Base-by-base conservation (phyloP, 2,888 invertebrate species). In the Heteropelma amictum region DNA sequence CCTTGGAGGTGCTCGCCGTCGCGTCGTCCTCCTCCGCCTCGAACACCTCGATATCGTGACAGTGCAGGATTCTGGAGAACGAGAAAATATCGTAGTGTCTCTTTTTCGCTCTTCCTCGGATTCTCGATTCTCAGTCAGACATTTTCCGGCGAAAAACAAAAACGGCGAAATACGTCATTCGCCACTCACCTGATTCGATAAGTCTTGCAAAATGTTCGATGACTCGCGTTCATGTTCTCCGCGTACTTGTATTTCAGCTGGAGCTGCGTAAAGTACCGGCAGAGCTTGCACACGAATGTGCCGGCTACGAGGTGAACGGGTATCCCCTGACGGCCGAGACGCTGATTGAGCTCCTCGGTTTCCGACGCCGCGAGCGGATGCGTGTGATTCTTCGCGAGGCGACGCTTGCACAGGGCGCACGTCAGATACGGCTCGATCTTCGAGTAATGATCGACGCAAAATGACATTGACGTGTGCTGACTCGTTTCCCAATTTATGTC, bases 271-370 rank as follows among this genome's bases (percentile, higher is more conserved):
- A 94, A 96, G 88, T 95, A 94, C 69, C 95, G 93, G 83, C 96
- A 96, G 21, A 94, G 89, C 89, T 96, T 96, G 89, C 96, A 96
- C 45, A 96, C 93, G 58, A 95, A 94, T 0, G 94, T 93, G 72
- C 94, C 93, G 81, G 93, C 92, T 1, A 90, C 87, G 82, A 96
- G 90, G 81, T 91, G 90, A 10, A 95, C 93, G 0, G 95, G 95
- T 58, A 96, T 91, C 1, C 93, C 91, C 78, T 93, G 93, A 35
- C 91, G 91, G 8, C 89, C 85, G 8, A 96, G 90, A 2, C 84
- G 81, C 38, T 83, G 84, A 81, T 92, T 92, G 58, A 92, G 80
- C 67, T 91, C 90, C 61, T 89, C 89, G n/a, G 90, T 89, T 79
- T 92, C 92, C 4, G 90, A 92, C 75, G 93, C 93, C 79, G 94